phyloP scores from a whole-genome alignment of 2,888 invertebrate species.

The Cotesia congregata region DNA sequence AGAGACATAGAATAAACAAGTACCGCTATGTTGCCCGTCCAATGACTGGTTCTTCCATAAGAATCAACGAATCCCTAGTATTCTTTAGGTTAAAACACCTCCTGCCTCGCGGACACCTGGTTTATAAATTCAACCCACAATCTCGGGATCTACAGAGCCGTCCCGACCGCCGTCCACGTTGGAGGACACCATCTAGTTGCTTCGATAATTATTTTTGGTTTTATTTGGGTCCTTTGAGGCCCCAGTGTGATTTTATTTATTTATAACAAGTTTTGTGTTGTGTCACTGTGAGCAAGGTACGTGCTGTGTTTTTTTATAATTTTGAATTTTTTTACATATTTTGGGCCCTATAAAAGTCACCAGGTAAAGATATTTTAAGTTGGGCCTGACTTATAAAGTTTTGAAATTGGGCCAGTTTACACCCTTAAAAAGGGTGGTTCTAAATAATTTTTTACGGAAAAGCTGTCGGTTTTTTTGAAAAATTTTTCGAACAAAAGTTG shows the following conservation, averaged over 20 bases:
- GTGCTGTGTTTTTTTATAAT: too few relatives aligned
- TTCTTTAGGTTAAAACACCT: conserved; percentile 52
- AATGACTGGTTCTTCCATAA: conserved; percentile 54
- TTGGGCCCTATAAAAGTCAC: too few relatives aligned
- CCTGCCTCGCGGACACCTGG: conserved; percentile 57
- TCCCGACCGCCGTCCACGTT: conserved; percentile 68
- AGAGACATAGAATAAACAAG: conserved; percentile 38
- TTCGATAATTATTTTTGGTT: conserved; percentile 12
- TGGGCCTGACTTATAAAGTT: too few relatives aligned
- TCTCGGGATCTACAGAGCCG: conserved; percentile 68
- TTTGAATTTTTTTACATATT: too few relatives aligned
- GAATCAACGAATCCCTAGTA: conserved; percentile 57
- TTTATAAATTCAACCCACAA: conserved; percentile 69
- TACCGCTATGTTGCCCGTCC: conserved; percentile 52
- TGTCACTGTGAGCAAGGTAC: too few relatives aligned
- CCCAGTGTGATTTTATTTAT: conserved; percentile 19
- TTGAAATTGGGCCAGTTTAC: too few relatives aligned
- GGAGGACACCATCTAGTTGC: conserved; percentile 48
- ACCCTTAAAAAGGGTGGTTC: too few relatives aligned
- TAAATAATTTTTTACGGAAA: too few relatives aligned
- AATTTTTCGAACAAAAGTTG: too few relatives aligned
- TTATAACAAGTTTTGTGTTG: too few relatives aligned
- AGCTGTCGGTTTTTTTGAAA: too few relatives aligned
- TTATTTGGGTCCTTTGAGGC: conserved; percentile 5
- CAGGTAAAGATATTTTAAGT: too few relatives aligned